Base-by-base conservation (phyloP, 2,113 vertebrate genomes). In the Sisor rabdophorus region DNA sequence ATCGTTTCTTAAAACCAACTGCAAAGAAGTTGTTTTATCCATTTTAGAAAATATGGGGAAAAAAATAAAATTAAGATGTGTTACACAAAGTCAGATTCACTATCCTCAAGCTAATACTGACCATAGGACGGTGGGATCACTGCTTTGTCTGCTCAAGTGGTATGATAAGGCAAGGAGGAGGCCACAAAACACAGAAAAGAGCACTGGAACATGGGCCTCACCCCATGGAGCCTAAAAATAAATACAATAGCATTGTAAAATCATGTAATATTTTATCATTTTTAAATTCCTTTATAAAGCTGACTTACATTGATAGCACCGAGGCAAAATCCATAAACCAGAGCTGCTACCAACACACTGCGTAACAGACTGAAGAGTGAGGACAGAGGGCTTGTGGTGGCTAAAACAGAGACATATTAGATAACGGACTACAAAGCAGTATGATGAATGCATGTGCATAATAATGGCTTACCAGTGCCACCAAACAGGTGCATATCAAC, bases 401-500 rank as follows among this genome's bases (percentile, higher is more conserved):
- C 95, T 96, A 84, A 12, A 67, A 84, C n/a, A 81, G 24, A 85
- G 0, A 76, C 9, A 73, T 15, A 78, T 20, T 19, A 32, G 26
- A 74, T 7, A 1, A 11, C 8, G 16, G 15, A 67, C 44, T 28
- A 52, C 28, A 68, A 69, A 52, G 12, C 4, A 30, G 11, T 52
- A 20, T 0, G 24, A 17, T 50, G 24, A 5, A 5, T 11, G 65
- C 19, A 11, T 4, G 44, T 20, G 36, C 1, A 17, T 24, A 7
- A 9, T 48, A 15, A 52, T 52, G 12, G 73, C 84, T 86, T 88
- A 96, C 95, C 95, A 79, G 92, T 95, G 86, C 95, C 95, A 52
- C 95, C 95, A 47, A 96, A 95, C 85, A 95, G 80, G 47, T 96
- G 94, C 93, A 96, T 95, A 78, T 96, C 94, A 17, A 95, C 92